These are phyloP conservation scores for Sminthurides bifidus DNA, from an alignment of 1,140 invertebrate genomes.

Conservation along the genomic window DNA sequence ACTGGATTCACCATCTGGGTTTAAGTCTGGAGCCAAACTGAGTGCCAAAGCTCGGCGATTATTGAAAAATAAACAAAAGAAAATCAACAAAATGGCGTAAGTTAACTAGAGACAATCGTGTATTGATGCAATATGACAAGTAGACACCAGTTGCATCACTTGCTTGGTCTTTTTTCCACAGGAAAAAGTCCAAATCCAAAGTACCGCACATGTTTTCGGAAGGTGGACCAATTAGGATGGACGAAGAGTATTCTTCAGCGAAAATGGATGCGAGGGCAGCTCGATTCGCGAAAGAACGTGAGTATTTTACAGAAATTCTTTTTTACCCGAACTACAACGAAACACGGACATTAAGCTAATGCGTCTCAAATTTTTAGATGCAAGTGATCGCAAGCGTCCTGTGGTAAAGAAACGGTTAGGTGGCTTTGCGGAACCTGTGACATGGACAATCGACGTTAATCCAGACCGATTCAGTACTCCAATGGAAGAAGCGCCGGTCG, in stretches of 20 bases:
- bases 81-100: constrained; percentile 35
- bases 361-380: neutral
- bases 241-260: constrained; percentile 46
- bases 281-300: constrained; percentile 49
- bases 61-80: constrained; percentile 33
- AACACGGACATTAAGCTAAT: neutral
- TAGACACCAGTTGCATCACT: neutral
- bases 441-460: constrained; percentile 42
- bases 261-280: constrained; percentile 68
- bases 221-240: constrained; percentile 41
- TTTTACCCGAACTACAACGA: too few relatives aligned
- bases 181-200: constrained; percentile 3
- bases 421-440: constrained; percentile 32
- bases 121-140: neutral
- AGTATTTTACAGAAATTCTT: constrained; percentile 7
- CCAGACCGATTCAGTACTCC: constrained; percentile 46
- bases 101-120: constrained; percentile 2
- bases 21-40: constrained; percentile 18
- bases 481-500: constrained; percentile 47
- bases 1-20: too few relatives aligned
- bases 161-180: constrained; percentile 10
- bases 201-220: constrained; percentile 52
- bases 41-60: constrained; percentile 27
- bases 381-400: neutral
- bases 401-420: constrained; percentile 29